Base-by-base conservation (phyloP, 2,888 invertebrate genomes). In the Actias luna region DNA sequence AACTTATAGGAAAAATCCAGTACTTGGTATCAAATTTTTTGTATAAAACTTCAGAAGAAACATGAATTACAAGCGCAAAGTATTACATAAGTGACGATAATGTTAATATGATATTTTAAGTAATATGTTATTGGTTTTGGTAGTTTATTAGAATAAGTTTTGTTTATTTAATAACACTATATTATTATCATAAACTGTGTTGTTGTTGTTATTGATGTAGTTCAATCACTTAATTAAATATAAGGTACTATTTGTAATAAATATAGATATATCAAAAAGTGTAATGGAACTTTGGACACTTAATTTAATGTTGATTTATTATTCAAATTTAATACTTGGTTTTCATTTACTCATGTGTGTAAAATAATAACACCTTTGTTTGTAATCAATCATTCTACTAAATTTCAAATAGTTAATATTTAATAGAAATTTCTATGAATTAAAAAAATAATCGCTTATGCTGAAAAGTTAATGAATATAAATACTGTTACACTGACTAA, bases 91-190 rank as follows among this genome's bases (percentile, higher is more conserved):
- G 46, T 66, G 62, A 62, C 63, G 31, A 66, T 67, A 65, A 62
- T 33, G 22, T 50, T 31, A 62, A 33, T 61, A 59, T 55, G 64
- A 62, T 63, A 39, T 64, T 63, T 61, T 62, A 63, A 66, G 39
- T 63, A 60, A 61, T 63, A 58, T 64, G 60, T 78, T 82, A 78
- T 82, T 82, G 78, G 74, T 70, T 82, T 82, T 74, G 71, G 65
- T 77, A 80, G 75, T 80, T 76, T 78, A 79, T 78, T 78, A 75
- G 68, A 69, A 69, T 74, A 77, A 73, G 58, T 65, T 68, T 65
- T 52, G 69, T 67, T 75, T 65, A 66, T 74, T 76, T 67, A 70
- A 42, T 57, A 61, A 22, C 52, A 59, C 46, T 50, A 10, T 22
- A 46, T 46, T 46, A 22, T 46, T 46, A 46, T 46, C 12, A 22